Percentiles rank a stretch among this genome's conserved stretches.
phyloP scores from a whole-genome alignment of 2,113 vertebrate genomes.

The Alces alces region DNA sequence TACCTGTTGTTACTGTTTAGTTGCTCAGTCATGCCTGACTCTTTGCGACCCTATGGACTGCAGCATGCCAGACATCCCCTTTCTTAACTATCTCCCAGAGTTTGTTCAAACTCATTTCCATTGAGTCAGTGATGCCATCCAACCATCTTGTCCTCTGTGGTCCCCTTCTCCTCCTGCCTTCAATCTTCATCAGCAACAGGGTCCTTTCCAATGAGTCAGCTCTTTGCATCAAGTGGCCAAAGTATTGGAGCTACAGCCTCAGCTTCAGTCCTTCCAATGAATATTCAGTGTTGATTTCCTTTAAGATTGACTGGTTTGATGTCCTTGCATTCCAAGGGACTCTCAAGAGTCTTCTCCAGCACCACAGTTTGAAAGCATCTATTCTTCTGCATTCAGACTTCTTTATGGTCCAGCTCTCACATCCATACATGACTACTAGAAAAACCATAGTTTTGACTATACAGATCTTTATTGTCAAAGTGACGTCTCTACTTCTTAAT shows the following conservation, averaged over 20 bases:
- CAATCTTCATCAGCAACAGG: background rate
- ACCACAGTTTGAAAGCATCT: background rate
- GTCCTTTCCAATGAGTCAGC: background rate
- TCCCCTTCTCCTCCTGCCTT: background rate
- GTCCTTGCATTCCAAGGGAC: background rate
- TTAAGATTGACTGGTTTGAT: background rate
- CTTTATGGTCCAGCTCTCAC: background rate
- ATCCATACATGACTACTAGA: background rate
- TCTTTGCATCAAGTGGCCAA: background rate
- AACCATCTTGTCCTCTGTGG: background rate
- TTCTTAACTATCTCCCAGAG: background rate
- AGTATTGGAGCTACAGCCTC: background rate
- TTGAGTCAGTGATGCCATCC: background rate
- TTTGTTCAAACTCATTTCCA: background rate
- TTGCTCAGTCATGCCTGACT: background rate
- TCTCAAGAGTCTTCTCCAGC: background rate
- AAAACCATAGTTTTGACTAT: background rate
- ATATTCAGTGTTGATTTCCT: background rate
- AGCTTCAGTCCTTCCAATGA: background rate
- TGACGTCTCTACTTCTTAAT: background rate
- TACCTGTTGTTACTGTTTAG: background rate
- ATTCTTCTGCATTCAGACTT: background rate
- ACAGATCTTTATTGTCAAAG: background rate
- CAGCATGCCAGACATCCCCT: background rate
- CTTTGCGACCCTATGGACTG: fast-evolving